Evolutionary conservation across 2,888 invertebrate genomes (phyloP).

Genomic region (Epicampocera succincta): DNA sequence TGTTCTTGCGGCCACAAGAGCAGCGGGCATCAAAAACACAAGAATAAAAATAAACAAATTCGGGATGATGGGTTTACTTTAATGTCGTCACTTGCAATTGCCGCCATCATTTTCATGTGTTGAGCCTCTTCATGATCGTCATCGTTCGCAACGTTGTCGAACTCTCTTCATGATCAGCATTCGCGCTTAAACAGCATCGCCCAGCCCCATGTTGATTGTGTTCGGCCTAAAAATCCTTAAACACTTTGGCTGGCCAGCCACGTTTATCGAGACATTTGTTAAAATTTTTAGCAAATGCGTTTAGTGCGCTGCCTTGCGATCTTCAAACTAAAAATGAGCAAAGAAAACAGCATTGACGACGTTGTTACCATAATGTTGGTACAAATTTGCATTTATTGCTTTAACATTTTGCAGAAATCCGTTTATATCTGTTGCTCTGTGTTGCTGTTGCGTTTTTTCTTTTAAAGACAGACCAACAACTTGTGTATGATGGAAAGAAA

Average conservation of each 20-base stretch:
- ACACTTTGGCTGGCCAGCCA: conserved; percentile 49
- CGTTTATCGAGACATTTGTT: conserved; percentile 61
- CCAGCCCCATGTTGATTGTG: conserved; percentile 48
- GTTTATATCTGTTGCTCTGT: conserved; percentile 50
- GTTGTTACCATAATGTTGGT: conserved; percentile 66
- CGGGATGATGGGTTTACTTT: conserved; percentile 65
- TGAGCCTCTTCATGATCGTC: conserved; percentile 37
- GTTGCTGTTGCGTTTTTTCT: too few species aligned
- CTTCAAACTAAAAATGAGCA: conserved; percentile 13
- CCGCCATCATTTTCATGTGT: conserved; percentile 64
- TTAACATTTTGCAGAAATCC: conserved; percentile 63
- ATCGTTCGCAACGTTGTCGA: background rate
- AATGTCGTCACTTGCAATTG: conserved; percentile 65
- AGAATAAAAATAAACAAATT: conserved; percentile 24
- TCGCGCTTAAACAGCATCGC: conserved; percentile 27
- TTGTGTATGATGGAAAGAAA: conserved; percentile 59
- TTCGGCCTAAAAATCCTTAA: conserved; percentile 50
- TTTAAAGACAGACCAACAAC: conserved; percentile 62
- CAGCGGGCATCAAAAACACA: conserved; percentile 47
- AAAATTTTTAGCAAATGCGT: conserved; percentile 57
- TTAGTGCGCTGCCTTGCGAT: conserved; percentile 62
- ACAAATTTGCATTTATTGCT: conserved; percentile 69
- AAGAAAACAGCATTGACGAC: conserved; percentile 46
- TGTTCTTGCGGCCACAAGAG: conserved; percentile 57
- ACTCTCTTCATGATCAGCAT: conserved; percentile 23